Percentiles rank a stretch among this genome's conserved stretches.
These are phyloP conservation scores for Varanus salvator DNA, from an alignment of 2,113 vertebrate species.

Conservation along the genomic window DNA sequence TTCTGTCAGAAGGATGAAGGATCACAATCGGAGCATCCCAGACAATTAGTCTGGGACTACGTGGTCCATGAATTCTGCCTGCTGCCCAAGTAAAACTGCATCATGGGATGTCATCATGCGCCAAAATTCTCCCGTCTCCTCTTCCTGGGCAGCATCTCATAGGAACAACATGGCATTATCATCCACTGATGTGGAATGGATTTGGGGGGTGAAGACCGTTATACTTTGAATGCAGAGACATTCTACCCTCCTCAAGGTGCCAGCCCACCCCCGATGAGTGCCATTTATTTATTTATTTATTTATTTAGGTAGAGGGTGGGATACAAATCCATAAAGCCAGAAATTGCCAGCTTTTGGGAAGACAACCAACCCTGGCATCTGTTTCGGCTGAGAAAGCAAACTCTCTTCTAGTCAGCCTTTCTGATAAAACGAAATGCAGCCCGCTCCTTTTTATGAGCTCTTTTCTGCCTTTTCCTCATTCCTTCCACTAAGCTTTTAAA, in stretches of 20 bases:
- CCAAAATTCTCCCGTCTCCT: too few relatives aligned
- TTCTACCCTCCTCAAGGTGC: not conserved
- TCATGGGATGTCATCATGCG: not conserved
- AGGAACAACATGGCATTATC: not conserved
- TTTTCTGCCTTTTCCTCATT: conserved; percentile 60
- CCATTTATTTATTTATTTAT: not conserved
- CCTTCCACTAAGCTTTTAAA: conserved; percentile 65
- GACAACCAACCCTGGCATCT: conserved; percentile 46
- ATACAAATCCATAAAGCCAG: not conserved
- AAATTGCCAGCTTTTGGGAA: conserved; percentile 7
- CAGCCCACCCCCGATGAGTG: not conserved
- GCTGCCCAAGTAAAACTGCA: not conserved
- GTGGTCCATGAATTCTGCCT: not conserved
- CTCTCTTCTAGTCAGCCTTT: conserved; percentile 57
- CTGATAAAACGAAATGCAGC: conserved; percentile 61
- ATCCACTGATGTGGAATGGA: not conserved
- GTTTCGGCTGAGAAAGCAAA: conserved; percentile 59
- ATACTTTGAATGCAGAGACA: not conserved
- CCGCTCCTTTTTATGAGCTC: conserved; percentile 59
- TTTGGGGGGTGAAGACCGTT: too few relatives aligned
- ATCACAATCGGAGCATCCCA: not conserved
- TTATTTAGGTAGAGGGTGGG: not conserved
- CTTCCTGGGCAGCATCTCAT: not conserved
- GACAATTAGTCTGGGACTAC: too few relatives aligned
- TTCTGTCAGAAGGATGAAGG: not conserved